Percentiles rank a stretch among this genome's conserved stretches.
phyloP scores from a whole-genome alignment of 2,113 vertebrate species.

The Porphyrio hochstetteri region DNA sequence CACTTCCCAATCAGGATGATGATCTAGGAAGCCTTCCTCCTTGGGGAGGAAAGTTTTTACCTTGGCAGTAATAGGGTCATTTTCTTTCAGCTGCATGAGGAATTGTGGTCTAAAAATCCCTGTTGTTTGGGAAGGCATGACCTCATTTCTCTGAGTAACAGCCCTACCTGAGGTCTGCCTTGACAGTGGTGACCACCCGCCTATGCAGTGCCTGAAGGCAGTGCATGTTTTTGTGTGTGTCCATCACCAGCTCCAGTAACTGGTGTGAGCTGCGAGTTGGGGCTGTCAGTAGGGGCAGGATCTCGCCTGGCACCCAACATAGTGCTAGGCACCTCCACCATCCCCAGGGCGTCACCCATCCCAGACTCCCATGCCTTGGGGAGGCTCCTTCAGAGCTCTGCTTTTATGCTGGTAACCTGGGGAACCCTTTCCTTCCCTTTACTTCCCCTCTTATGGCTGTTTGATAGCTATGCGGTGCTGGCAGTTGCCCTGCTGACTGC shows the following conservation, averaged over 20 bases:
- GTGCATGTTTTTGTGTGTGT: rapidly evolving
- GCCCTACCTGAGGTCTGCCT: neutral
- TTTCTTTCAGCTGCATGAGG: neutral
- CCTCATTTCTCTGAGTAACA: neutral
- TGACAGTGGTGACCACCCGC: rapidly evolving
- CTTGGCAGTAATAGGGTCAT: neutral
- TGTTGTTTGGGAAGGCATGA: neutral
- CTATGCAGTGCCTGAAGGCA: neutral
- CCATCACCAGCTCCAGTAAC: rapidly evolving
- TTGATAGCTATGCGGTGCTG: neutral
- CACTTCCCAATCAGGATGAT: neutral
- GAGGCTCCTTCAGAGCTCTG: neutral
- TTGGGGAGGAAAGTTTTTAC: neutral
- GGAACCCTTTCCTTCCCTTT: neutral
- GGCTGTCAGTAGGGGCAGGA: rapidly evolving
- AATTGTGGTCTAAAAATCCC: neutral
- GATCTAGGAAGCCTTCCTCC: neutral
- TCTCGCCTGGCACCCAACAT: rapidly evolving
- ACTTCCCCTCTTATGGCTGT: neutral
- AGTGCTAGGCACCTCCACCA: neutral
- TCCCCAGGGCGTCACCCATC: rapidly evolving
- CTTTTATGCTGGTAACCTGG: neutral
- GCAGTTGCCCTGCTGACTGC: neutral
- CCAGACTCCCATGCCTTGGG: neutral
- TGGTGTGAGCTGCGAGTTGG: rapidly evolving